Evolutionary conservation across 2,888 invertebrate species (phyloP), one percentile per base, ranked within the genome.

Genomic region (Nezara viridula): DNA sequence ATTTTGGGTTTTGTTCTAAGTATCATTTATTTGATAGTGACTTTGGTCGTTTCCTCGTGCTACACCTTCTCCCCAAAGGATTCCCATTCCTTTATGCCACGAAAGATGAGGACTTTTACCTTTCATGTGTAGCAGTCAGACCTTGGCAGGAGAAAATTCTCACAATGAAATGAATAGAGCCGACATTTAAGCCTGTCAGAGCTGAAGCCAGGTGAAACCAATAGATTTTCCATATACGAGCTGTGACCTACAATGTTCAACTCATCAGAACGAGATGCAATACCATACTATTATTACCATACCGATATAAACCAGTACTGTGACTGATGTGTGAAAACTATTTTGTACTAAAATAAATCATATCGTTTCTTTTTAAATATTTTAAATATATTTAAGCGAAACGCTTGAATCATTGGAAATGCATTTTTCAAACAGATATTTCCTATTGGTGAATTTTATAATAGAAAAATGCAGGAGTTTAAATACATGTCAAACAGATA

Each of bases 101-200:
- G 32, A 19, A 37, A 37, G 66, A 73, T 73, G 37, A 19, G 37
- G 32, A 73, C 66, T 73, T 73, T 73, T 73, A 73, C 66, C 66
- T 37, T 73, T 73, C 66, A 37, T 73, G 37, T 73, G 66, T 73
- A 73, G 66, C 66, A 73, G 66, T 73, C 32, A 37, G 66, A 73
- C 37, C 66, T 81, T 81, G 81, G 81, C 81, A 81, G 81, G 81
- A 81, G 81, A 81, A 81, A 81, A 81, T 44, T 44, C 44, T 81
- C 44, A 47, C 81, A 81, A 81, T 44, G 81, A 44, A 81, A 40
- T n/a, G 44, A 81, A 81, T n/a, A 81, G 40, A 44, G 7, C 44
- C 47, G 47, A n/a, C 81, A 81, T 81, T 47, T 24, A 81, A 81
- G 81, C 44, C 81, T 81, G 81, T 81, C 81, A 81, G 44, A 6